Evolutionary conservation across 2,113 vertebrate species (phyloP).

Genomic region (Lucifuga dentata): DNA sequence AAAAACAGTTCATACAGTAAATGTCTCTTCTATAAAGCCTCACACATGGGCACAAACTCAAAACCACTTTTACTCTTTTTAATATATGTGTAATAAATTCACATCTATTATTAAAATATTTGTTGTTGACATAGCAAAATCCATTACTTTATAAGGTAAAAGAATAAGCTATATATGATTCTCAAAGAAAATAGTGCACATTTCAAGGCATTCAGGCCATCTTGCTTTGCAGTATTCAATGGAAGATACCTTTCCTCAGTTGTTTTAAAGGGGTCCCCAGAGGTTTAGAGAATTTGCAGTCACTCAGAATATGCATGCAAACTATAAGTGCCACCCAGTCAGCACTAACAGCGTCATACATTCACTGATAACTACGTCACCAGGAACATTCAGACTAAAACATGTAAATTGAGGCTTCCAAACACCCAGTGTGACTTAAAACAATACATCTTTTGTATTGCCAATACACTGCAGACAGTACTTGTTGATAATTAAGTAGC

Average conservation of each 20-base stretch:
- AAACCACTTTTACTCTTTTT: slow-evolving; percentile 40
- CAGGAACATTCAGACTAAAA: slow-evolving; percentile 28
- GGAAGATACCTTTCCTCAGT: slow-evolving; percentile 84
- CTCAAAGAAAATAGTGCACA: slow-evolving; percentile 90
- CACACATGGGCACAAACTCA: slow-evolving; percentile 55
- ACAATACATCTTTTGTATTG: slow-evolving; percentile 5
- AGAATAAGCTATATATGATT: slow-evolving; percentile 80
- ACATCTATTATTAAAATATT: slow-evolving; percentile 79
- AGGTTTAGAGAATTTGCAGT: slow-evolving; percentile 74
- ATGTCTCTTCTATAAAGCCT: slow-evolving; percentile 49
- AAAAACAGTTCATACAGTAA: slow-evolving; percentile 54
- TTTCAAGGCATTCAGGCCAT: slow-evolving; percentile 87
- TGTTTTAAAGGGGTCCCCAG: slow-evolving; percentile 73
- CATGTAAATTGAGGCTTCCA: slow-evolving; percentile 12
- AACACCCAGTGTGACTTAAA: background rate
- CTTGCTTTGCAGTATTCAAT: slow-evolving; percentile 79
- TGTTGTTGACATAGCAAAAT: slow-evolving; percentile 68
- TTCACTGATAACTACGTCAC: slow-evolving; percentile 55
- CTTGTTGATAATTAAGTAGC: slow-evolving; percentile 2
- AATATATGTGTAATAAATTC: slow-evolving; percentile 63
- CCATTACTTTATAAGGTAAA: slow-evolving; percentile 61
- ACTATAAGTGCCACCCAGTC: slow-evolving; percentile 48
- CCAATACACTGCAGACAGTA: background rate
- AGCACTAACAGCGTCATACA: slow-evolving; percentile 60
- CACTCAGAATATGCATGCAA: slow-evolving; percentile 53